Evolutionary conservation across 1,140 invertebrate species (phyloP), one percentile per base, ranked within the genome.

Genomic region (Nephila pilipes): DNA sequence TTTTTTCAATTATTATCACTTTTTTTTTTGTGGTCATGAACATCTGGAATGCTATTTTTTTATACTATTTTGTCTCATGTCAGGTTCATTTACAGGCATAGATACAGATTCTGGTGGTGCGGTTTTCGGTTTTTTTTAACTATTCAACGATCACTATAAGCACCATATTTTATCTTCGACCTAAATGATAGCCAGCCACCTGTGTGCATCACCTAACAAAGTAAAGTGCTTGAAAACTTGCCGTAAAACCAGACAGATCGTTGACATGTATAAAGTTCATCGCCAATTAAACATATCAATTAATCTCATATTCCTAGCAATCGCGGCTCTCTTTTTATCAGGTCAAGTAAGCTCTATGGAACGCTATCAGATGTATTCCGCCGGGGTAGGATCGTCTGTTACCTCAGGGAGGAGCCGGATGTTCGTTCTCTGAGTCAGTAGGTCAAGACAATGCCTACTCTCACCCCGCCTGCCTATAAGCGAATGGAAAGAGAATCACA

Each of bases 401-500:
- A 58, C 36, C 85, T 58, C 58, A 55, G 58, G 85, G 85, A 58
- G 32, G 85, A n/a, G 32, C 58, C 85, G 58, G 85, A 65, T 65
- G 32, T 20, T 46, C 2, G 36, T 20, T 90, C 60, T 79, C 69
- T 90, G 55, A 90, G 87, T 90, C 87, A 90, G 87, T 90, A 90
- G 87, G 87, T 90, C 87, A 90, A 29, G 36, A 57, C 22, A 10
- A 36, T 36, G 87, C 87, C 87, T 80, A 90, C 87, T 79, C 87
- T 54, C 46, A 25, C 80, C 46, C 69, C 25, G 57, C 2, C 55
- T 69, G 36, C 29, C 63, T 88, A 88, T 88, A 88, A 88, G 69
- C 87, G 87, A 88, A 69, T 6, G 60, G 87, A 88, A 88, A 54
- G 58, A 46, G 16, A 54, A 32, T 55, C 32, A n/a, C 80, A 80